A percentile compares a stretch with the other conserved stretches of the same genome.
Conservation (phyloP, 2,113 vertebrate genomes). For the Vombatus ursinus region DNA sequence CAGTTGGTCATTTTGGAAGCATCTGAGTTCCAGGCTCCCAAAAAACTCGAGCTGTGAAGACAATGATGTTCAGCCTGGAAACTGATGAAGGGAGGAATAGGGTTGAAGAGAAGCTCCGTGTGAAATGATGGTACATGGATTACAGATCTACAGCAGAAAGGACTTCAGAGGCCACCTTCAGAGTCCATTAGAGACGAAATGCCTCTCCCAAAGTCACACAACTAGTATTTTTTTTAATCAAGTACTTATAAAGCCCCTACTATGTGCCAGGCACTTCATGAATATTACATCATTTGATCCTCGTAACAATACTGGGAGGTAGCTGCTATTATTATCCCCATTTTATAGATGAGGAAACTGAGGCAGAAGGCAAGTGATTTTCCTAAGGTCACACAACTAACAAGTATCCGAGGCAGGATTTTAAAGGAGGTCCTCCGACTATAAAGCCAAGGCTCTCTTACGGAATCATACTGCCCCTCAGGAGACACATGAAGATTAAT, state of each 20-base stretch:
- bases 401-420: background rate
- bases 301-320: background rate
- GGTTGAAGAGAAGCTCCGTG: background rate
- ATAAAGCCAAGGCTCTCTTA: background rate
- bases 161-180: background rate
- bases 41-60: background rate
- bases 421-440: background rate
- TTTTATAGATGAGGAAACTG: background rate
- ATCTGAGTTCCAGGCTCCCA: background rate
- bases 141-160: background rate
- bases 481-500: background rate
- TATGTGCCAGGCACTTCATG: fast-evolving
- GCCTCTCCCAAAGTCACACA: background rate
- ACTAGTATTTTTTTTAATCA: background rate
- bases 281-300: background rate
- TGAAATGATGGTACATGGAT: background rate
- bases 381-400: background rate
- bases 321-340: background rate
- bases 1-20: background rate
- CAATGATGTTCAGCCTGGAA: background rate
- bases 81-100: background rate
- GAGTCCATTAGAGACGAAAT: background rate
- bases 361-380: background rate
- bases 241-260: background rate
- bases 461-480: background rate